phyloP scores from a whole-genome alignment of 2,888 invertebrate genomes.

The Salticus scenicus region DNA sequence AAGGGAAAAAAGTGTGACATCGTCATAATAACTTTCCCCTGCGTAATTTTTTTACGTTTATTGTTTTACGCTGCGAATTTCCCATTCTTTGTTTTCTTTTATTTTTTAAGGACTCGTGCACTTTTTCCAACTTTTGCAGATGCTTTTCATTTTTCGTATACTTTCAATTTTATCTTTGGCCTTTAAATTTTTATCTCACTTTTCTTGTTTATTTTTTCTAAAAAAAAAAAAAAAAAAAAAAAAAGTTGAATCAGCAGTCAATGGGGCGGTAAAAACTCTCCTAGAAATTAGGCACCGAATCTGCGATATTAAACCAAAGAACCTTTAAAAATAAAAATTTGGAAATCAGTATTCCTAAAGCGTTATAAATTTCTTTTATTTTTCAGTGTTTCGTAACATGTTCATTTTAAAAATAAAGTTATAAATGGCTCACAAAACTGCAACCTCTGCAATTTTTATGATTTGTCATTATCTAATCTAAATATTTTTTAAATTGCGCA shows the following conservation, averaged over 20 bases:
- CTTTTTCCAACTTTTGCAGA: background rate
- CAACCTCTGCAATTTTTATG: background rate
- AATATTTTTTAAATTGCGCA: background rate
- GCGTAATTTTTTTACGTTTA: background rate
- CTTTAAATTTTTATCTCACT: background rate
- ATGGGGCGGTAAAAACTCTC: background rate
- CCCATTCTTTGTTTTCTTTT: background rate
- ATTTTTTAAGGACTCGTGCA: background rate
- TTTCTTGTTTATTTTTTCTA: background rate
- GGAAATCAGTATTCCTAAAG: background rate
- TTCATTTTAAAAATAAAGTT: background rate
- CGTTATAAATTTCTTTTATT: background rate
- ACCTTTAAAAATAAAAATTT: background rate
- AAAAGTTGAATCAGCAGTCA: slow-evolving; percentile 1
- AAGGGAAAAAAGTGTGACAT: slow-evolving; percentile 11
- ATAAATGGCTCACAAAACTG: background rate
- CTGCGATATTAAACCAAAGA: background rate
- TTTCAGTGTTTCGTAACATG: background rate
- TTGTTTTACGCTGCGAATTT: background rate
- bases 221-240: background rate
- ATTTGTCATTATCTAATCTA: background rate
- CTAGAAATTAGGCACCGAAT: background rate
- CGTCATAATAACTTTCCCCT: slow-evolving; percentile 7
- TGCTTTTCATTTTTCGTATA: background rate
- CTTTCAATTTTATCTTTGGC: slow-evolving; percentile 1